Conservation (phyloP, 1,140 invertebrate genomes). For the Reticulitermes speratus region DNA sequence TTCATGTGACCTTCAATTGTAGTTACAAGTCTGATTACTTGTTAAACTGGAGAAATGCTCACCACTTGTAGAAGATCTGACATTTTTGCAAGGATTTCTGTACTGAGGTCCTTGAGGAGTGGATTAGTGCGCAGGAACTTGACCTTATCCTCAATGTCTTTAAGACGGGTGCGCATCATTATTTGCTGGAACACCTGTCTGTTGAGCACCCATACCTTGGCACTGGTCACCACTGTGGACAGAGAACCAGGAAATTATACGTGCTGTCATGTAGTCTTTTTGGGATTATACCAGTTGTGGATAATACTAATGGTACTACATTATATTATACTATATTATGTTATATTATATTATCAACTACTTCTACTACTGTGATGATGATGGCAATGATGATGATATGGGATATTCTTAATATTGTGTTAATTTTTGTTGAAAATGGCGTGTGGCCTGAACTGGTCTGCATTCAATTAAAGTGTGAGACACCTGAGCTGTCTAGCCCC, state of each 20-base stretch:
- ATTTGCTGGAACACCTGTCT: constrained; percentile 83
- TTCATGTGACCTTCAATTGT: too few species aligned
- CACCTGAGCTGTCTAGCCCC: too few species aligned
- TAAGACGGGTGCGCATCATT: constrained; percentile 78
- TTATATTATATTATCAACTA: too few species aligned
- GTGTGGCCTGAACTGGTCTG: too few species aligned
- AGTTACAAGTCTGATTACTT: too few species aligned
- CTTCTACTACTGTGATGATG: too few species aligned
- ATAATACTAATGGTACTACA: too few species aligned
- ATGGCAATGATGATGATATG: too few species aligned
- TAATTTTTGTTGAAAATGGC: too few species aligned
- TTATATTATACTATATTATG: too few species aligned
- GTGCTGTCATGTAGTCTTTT: not conserved
- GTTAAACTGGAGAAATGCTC: constrained; percentile 38
- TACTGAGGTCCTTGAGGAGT: constrained; percentile 76
- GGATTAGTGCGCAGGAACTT: constrained; percentile 84
- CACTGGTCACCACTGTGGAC: constrained; percentile 70
- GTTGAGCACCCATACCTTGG: constrained; percentile 86
- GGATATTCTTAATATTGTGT: too few species aligned
- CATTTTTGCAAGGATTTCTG: constrained; percentile 80
- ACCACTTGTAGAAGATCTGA: constrained; percentile 87
- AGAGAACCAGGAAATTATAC: constrained; percentile 16
- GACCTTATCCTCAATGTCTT: constrained; percentile 78
- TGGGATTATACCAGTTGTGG: not conserved
- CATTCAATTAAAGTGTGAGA: too few species aligned